Evolutionary conservation across 2,113 vertebrate genomes (phyloP), one percentile per base, ranked within the genome.

Genomic region (Chionis minor): DNA sequence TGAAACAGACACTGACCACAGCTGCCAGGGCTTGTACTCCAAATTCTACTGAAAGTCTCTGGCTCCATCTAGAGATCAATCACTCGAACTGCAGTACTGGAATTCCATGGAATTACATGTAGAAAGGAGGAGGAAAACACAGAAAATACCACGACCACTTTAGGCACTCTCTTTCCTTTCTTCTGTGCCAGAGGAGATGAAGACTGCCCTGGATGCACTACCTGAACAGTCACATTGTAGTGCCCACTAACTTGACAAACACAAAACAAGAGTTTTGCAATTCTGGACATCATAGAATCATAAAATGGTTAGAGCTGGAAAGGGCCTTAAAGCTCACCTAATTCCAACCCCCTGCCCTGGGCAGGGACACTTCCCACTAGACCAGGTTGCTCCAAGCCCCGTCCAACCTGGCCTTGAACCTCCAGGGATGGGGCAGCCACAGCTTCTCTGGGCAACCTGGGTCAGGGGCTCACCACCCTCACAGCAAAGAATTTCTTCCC

Each of bases 11-110:
- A 21, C 55, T 0, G 21, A 18, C 0, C 32, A 12, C 67, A 59
- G 47, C 55, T 7, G 62, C 52, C 72, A 19, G 20, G 32, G 38
- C 22, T 16, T 58, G 1, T 0, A 6, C 40, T 51, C 35, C 56
- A 23, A 63, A 17, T 0, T 10, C 52, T 33, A 44, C 45, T 18
- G 54, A 7, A 35, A 28, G 42, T 22, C 45, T 79, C 77, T 91
- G 75, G 75, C 93, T 82, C 97, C 97, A 89, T 66, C 96, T 96
- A 95, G 52, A 93, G 96, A 81, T 32, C 1, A 40, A 23, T 3
- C 19, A 2, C 44, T 4, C 40, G 2, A 74, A 81, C 49, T 85
- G 90, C 90, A 79, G 52, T 0, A 12, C 40, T 22, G 66, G 44
- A 78, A 86, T 52, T 73, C 28, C 63, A 77, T 30, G 17, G 17